Evolutionary conservation across 1,140 invertebrate species (phyloP).

Genomic region (Hyles vespertilio): DNA sequence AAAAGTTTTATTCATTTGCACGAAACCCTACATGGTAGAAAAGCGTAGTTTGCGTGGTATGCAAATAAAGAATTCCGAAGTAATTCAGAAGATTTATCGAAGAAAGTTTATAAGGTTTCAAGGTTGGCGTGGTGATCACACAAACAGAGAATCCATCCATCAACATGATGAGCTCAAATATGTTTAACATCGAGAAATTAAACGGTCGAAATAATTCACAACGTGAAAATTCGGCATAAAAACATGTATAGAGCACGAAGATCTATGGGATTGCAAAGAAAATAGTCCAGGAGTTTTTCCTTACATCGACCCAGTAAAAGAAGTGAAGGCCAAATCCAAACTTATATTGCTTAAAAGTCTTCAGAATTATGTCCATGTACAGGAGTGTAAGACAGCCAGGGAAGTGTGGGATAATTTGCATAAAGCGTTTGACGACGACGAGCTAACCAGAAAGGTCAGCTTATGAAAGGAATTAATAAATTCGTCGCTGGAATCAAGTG

Average conservation of each 20-base stretch:
- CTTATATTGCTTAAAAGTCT: slow-evolving; percentile 16
- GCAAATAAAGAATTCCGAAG: too few species aligned
- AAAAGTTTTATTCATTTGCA: too few species aligned
- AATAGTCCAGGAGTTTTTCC: background rate
- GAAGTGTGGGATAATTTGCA: slow-evolving; percentile 29
- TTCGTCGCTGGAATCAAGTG: slow-evolving; percentile 23
- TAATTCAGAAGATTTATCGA: too few species aligned
- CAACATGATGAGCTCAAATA: too few species aligned
- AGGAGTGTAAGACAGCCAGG: slow-evolving; percentile 26
- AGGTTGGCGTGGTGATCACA: too few species aligned
- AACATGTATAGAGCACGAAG: slow-evolving; percentile 22
- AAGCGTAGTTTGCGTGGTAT: slow-evolving; percentile 1
- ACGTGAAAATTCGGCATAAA: slow-evolving; percentile 27
- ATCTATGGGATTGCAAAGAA: slow-evolving; percentile 13
- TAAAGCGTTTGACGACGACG: slow-evolving; percentile 38
- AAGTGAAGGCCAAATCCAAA: slow-evolving; percentile 17
- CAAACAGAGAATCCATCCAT: too few species aligned
- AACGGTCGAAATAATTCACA: slow-evolving; percentile 22
- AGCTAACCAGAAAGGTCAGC: slow-evolving; percentile 28
- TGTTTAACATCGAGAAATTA: slow-evolving; percentile 18
- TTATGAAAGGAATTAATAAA: slow-evolving; percentile 28
- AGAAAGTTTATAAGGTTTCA: too few species aligned
- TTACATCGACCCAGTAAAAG: background rate
- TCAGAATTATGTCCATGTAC: slow-evolving; percentile 22
- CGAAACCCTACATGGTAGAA: background rate